Percentiles rank a stretch among this genome's conserved stretches.
These are phyloP conservation scores for Sycophaga agraensis DNA, from an alignment of 1,140 invertebrate species.

Conservation along the genomic window DNA sequence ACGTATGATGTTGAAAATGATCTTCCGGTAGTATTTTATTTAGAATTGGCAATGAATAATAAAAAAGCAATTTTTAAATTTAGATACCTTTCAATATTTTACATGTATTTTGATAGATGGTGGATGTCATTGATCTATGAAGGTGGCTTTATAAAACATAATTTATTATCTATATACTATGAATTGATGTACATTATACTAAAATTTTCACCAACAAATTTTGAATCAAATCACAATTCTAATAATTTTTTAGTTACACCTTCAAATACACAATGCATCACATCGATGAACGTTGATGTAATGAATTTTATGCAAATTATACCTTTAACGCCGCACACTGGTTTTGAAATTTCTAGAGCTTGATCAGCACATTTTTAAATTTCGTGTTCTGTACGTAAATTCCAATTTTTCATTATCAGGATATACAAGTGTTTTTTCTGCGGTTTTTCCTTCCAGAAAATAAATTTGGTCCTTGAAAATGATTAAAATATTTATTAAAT, in stretches of 20 bases:
- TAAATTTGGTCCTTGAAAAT: neutral
- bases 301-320: slow-evolving; percentile 14
- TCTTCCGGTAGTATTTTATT: slow-evolving; percentile 7
- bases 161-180: too few relatives aligned
- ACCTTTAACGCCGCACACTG: slow-evolving; percentile 10
- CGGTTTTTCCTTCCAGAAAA: neutral
- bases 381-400: neutral
- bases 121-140: slow-evolving; percentile 23
- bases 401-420: neutral
- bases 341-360: neutral
- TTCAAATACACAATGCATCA: slow-evolving; percentile 21
- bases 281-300: slow-evolving; percentile 8
- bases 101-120: slow-evolving; percentile 17
- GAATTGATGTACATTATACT: slow-evolving; percentile 20
- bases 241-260: slow-evolving; percentile 26
- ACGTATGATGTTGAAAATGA: slow-evolving; percentile 20
- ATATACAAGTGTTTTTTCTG: slow-evolving; percentile 3
- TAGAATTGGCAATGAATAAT: slow-evolving; percentile 27
- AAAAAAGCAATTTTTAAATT: slow-evolving; percentile 30
- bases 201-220: slow-evolving; percentile 1
- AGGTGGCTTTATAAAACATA: slow-evolving; percentile 27
- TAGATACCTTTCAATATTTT: slow-evolving; percentile 26
- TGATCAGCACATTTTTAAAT: neutral
- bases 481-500: neutral
- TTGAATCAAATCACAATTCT: slow-evolving; percentile 27